Evolutionary conservation across 1,140 invertebrate species (phyloP), one percentile per base, ranked within the genome.

Genomic region (Drosophila arawakana): DNA sequence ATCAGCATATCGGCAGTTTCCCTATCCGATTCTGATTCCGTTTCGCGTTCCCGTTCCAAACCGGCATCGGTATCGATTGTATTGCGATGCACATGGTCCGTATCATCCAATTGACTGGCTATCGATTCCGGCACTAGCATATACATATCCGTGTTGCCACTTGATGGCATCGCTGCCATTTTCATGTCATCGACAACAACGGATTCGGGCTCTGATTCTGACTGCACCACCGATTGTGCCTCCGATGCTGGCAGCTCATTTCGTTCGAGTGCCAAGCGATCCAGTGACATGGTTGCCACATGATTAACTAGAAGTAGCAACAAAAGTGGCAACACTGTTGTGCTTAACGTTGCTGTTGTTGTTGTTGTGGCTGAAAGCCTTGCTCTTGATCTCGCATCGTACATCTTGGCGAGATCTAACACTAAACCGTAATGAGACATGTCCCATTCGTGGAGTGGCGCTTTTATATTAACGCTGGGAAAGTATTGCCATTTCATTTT

Each of bases 341-440:
- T 21, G 25, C 8, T 50, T 34, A 21, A 21, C 18, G 49, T 13
- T 44, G 15, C 43, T 39, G 30, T 37, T 55, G 34, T 8, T 61
- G 61, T 10, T 37, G 25, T 60, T 46, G n/a, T 13, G 52, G 49
- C 58, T 63, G 41, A 30, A 47, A 54, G 43, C 43, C 65, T 49
- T 63, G 54, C 74, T 78, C 73, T 78, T 76, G 86, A 91, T 91
- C 90, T 91, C 83, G 75, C 84, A 79, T 73, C 74, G 80, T 76
- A 89, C 90, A 91, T 91, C 90, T 91, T 91, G 65, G 79, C 90
- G 90, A 90, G 90, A 91, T 91, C 90, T 89, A 76, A 82, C 81
- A 90, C 83, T 90, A 90, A 91, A 90, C 84, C 89, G 83, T 91
- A 91, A 91, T 91, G 90, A 91, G 90, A 91, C 90, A 91, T 90